Conservation (phyloP, 2,113 vertebrate genomes). For the Pseudois nayaur region DNA sequence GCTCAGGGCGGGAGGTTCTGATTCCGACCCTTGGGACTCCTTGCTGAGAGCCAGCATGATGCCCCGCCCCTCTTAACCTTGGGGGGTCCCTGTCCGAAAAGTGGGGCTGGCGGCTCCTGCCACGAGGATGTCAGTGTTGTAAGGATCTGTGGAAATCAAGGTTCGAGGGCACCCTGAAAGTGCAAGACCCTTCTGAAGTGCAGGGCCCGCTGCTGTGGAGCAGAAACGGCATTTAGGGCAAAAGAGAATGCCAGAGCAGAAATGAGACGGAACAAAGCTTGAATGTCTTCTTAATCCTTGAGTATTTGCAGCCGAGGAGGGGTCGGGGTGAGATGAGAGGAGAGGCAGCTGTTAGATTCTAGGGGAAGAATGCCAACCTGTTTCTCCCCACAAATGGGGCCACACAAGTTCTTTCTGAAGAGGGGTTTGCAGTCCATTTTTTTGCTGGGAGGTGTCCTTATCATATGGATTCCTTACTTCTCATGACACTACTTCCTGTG, state of each 20-base stretch:
- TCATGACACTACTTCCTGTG: background rate
- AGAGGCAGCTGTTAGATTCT: slow-evolving; percentile 68
- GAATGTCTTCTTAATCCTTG: slow-evolving; percentile 74
- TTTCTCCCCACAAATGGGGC: slow-evolving; percentile 61
- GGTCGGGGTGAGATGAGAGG: slow-evolving; percentile 55
- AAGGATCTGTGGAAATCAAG: background rate
- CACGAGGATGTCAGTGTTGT: background rate
- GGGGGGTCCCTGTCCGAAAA: background rate
- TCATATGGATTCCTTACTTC: background rate
- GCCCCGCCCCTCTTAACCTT: background rate
- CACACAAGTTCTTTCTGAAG: slow-evolving; percentile 50
- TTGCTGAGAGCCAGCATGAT: background rate
- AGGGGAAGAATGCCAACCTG: slow-evolving; percentile 71
- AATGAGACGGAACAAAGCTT: slow-evolving; percentile 71
- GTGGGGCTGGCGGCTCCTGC: background rate
- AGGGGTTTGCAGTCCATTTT: background rate
- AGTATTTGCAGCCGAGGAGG: slow-evolving; percentile 66
- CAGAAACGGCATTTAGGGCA: slow-evolving; percentile 46
- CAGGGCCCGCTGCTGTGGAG: background rate
- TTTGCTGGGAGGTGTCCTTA: background rate
- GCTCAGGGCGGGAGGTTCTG: background rate
- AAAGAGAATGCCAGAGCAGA: slow-evolving; percentile 68
- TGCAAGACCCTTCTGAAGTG: background rate
- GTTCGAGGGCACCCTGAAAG: background rate
- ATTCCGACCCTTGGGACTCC: background rate